These are phyloP conservation scores for Pollenia labialis DNA, from an alignment of 2,888 invertebrate species.

Conservation along the genomic window DNA sequence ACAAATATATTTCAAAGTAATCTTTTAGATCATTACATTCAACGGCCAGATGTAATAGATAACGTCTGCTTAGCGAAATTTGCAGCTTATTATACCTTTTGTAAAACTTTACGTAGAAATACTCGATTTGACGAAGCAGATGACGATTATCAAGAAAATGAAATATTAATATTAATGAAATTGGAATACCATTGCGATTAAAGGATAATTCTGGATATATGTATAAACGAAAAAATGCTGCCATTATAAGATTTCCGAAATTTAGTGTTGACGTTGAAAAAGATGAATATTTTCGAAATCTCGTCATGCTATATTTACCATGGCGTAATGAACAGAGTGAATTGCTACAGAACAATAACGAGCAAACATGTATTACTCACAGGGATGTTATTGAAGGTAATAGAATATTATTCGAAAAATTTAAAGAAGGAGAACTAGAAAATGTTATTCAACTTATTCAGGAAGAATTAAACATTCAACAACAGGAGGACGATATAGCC, in stretches of 20 bases:
- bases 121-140: background rate
- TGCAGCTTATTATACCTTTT: constrained; percentile 24
- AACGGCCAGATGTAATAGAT: constrained; percentile 29
- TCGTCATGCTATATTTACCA: constrained; percentile 1
- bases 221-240: constrained; percentile 4
- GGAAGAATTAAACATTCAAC: background rate
- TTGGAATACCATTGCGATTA: background rate
- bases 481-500: constrained; percentile 9
- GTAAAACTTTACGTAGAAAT: background rate
- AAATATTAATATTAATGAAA: background rate
- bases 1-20: too few species aligned
- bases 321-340: constrained; percentile 19
- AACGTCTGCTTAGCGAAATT: constrained; percentile 41
- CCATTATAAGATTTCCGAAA: constrained; percentile 16
- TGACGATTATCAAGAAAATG: constrained; percentile 3
- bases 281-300: constrained; percentile 11
- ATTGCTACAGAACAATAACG: constrained; percentile 1
- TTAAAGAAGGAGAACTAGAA: constrained; percentile 31
- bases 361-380: background rate
- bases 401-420: background rate
- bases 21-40: constrained; percentile 42
- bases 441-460: constrained; percentile 23
- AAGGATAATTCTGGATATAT: constrained; percentile 10
- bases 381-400: background rate
- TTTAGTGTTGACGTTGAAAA: background rate